phyloP scores from a whole-genome alignment of 37 sponge, comb jelly and placozoan species.

The Hormiphora californensis region DNA sequence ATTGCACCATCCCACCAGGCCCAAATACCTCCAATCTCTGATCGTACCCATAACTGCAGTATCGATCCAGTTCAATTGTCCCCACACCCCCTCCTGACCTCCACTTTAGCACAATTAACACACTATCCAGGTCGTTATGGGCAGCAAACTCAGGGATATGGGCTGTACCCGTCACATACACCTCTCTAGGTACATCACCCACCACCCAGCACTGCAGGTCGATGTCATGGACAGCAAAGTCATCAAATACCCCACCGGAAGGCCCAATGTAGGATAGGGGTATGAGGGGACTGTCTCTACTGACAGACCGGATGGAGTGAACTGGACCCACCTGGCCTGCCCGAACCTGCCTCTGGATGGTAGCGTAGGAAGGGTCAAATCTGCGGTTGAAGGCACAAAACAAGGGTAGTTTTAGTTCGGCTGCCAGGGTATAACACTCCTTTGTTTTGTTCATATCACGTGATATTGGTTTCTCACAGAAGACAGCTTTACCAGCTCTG shows the following conservation, averaged over 20 bases:
- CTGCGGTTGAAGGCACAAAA: conserved; percentile 51
- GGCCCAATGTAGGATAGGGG: conserved; percentile 19
- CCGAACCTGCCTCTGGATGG: conserved; percentile 13
- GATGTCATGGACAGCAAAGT: conserved; percentile 28
- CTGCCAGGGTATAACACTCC: background rate
- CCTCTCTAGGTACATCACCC: conserved; percentile 24
- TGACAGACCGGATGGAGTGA: conserved; percentile 13
- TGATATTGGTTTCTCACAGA: conserved; percentile 51
- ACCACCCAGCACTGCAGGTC: conserved; percentile 17
- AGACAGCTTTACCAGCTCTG: background rate
- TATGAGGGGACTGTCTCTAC: conserved; percentile 16
- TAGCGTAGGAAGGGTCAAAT: conserved; percentile 22
- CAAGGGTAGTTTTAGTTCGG: background rate
- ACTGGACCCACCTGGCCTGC: background rate
- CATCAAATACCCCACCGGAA: conserved; percentile 51
- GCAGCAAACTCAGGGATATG: conserved; percentile 12
- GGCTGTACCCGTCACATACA: background rate
- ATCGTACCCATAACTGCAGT: conserved; percentile 13
- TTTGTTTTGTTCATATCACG: background rate
- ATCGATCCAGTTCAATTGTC: conserved; percentile 20
- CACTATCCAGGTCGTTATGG: background rate
- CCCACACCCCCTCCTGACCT: background rate
- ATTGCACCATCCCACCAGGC: conserved; percentile 10
- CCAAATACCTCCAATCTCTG: conserved; percentile 52
- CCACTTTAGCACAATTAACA: conserved; percentile 4